phyloP scores from a whole-genome alignment of 2,888 invertebrate species.

The Scelioninae gen. 2 region DNA sequence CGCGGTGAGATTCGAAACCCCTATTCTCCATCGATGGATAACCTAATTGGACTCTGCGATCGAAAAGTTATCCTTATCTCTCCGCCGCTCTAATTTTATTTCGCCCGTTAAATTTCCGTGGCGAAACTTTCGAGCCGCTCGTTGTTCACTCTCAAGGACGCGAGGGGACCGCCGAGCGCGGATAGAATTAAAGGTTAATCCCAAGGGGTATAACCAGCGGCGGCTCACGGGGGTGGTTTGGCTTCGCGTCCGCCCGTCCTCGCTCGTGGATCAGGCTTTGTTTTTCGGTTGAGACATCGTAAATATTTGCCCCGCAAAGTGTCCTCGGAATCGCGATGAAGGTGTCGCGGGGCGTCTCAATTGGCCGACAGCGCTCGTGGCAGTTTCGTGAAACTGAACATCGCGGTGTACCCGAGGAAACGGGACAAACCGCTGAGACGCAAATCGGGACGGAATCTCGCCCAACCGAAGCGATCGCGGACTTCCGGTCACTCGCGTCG shows the following conservation, averaged over 20 bases:
- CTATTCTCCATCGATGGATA: no score
- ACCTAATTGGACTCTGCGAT: constrained; percentile 46
- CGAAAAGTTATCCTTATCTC: constrained; percentile 46
- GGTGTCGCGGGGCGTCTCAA: constrained; percentile 43
- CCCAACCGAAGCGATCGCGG: no score
- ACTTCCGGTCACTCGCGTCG: no score
- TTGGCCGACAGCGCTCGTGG: constrained; percentile 54
- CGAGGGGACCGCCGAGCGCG: constrained; percentile 67
- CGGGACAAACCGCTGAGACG: no score
- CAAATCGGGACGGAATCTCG: no score
- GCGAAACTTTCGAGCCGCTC: constrained; percentile 62
- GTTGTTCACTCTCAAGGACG: constrained; percentile 64
- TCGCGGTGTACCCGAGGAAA: no score
- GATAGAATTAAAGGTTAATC: constrained; percentile 75
- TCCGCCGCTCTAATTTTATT: constrained; percentile 64
- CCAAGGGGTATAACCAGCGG: constrained; percentile 67
- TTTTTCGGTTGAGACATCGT: constrained; percentile 68
- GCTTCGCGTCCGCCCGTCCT: constrained; percentile 53
- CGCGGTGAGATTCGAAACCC: no score
- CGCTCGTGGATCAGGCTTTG: constrained; percentile 63
- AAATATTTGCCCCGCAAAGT: constrained; percentile 73
- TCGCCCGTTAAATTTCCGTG: constrained; percentile 60
- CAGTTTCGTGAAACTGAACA: no score
- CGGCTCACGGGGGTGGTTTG: constrained; percentile 53
- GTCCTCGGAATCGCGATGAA: constrained; percentile 63